Evolutionary conservation across 2,113 vertebrate species (phyloP).

Genomic region (Platycercus adscitus): DNA sequence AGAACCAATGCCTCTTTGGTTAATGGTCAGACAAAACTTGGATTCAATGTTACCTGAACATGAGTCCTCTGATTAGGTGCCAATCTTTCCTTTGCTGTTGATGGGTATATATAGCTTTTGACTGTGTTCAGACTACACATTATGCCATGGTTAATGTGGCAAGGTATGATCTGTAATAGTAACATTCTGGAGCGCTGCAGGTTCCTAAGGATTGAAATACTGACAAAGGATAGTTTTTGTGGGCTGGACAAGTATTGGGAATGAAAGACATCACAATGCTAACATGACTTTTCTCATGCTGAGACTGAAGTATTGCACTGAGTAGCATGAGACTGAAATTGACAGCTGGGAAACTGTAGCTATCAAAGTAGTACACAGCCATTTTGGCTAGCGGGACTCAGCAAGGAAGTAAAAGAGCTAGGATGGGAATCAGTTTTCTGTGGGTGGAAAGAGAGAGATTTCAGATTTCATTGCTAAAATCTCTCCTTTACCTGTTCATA

Average conservation of each 20-base stretch:
- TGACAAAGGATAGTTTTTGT: background rate
- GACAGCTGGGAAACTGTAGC: background rate
- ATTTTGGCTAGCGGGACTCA: background rate
- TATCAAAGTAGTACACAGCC: background rate
- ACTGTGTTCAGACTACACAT: background rate
- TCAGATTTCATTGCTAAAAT: background rate
- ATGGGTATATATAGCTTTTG: background rate
- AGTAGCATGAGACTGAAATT: background rate
- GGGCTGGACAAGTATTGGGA: background rate
- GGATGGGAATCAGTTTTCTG: background rate
- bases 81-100: background rate
- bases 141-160: background rate
- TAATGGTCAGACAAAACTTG: background rate
- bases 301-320: background rate
- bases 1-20: background rate
- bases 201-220: background rate
- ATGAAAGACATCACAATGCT: background rate
- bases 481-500: background rate
- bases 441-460: accelerated
- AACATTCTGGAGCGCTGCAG: background rate
- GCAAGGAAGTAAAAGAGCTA: background rate
- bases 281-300: background rate
- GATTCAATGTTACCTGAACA: background rate
- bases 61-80: background rate
- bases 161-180: background rate